Evolutionary conservation across 2,113 vertebrate species (phyloP).

Genomic region (Scalopus aquaticus): DNA sequence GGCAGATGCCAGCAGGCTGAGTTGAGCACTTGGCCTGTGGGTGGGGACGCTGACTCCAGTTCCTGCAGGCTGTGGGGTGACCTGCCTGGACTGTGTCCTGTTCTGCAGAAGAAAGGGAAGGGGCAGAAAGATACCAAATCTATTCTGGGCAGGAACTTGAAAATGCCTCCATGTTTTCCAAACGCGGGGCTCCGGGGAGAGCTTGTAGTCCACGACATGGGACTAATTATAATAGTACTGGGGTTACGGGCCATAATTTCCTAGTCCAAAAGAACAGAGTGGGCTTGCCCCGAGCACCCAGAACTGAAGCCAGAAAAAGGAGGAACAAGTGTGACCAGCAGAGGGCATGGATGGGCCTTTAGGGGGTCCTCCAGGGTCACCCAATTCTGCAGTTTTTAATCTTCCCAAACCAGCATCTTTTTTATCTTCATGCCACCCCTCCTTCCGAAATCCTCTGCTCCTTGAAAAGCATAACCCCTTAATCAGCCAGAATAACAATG

Average conservation of each 20-base stretch:
- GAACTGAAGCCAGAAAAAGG: conserved; percentile 58
- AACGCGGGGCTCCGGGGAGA: conserved; percentile 3
- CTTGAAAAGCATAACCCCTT: neutral
- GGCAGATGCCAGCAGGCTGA: too few relatives aligned
- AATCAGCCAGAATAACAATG: neutral
- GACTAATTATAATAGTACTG: conserved; percentile 69
- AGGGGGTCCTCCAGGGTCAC: neutral
- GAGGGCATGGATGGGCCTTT: neutral
- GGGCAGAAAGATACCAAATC: conserved; percentile 40
- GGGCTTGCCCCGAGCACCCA: conserved; percentile 41
- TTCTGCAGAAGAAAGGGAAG: neutral
- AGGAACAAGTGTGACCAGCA: conserved; percentile 13
- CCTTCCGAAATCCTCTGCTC: neutral
- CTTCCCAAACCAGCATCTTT: neutral
- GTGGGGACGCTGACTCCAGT: neutral
- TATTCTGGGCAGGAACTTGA: conserved; percentile 47
- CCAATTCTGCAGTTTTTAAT: neutral
- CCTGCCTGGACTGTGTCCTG: neutral
- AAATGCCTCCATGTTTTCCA: conserved; percentile 62
- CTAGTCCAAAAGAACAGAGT: conserved; percentile 75
- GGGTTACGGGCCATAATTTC: conserved; percentile 74
- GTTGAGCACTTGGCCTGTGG: neutral
- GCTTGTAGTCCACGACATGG: conserved; percentile 52
- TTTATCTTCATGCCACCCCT: neutral
- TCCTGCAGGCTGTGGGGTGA: neutral